Evolutionary conservation across 2,888 invertebrate genomes (phyloP), one percentile per base, ranked within the genome.

Genomic region (Ennomos fuscantarius): DNA sequence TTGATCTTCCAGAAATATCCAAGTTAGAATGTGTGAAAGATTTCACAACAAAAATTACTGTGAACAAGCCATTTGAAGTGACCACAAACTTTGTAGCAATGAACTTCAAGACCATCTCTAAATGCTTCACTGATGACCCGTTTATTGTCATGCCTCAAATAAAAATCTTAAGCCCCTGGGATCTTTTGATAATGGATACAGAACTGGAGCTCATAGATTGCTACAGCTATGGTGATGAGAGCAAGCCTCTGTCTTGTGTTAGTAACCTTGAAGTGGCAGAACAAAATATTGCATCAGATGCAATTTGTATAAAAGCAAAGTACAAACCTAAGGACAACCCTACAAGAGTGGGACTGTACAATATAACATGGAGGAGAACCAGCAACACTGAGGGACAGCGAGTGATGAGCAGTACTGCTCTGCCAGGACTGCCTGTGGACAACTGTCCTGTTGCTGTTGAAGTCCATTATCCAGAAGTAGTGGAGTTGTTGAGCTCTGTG

Each of bases 31-130:
- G 95, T 79, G 87, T 91, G 42, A 95, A 94, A 76, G 94, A 94
- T 68, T 93, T 94, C 65, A 87, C 84, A 13, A 92, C 95, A 46
- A 92, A 93, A 68, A 87, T 95, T 54, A 89, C 94, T 60, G 94
- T 95, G 8, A 93, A 94, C 6, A 95, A 95, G 78, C 95, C 96
- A 11, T 95, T 96, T 82, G 95, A 95, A 73, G 93, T 95, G 1
- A 84, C 92, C 2, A 94, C 95, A 8, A 93, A 93, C 75, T 96
- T 94, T 87, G 93, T 94, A 61, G 93, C 95, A 8, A 91, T 93
- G 77, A 92, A 94, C 63, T 95, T 95, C 73, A 94, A 94, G 75
- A 93, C 94, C 15, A 87, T 95, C 60, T 86, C 93, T 2, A 95
- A 94, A 75, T 94, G 95, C 69, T 95, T 94, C 80, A 92, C 94